Evolutionary conservation across 1,140 invertebrate genomes (phyloP), one percentile per base, ranked within the genome.

Genomic region (Halyomorpha halys): DNA sequence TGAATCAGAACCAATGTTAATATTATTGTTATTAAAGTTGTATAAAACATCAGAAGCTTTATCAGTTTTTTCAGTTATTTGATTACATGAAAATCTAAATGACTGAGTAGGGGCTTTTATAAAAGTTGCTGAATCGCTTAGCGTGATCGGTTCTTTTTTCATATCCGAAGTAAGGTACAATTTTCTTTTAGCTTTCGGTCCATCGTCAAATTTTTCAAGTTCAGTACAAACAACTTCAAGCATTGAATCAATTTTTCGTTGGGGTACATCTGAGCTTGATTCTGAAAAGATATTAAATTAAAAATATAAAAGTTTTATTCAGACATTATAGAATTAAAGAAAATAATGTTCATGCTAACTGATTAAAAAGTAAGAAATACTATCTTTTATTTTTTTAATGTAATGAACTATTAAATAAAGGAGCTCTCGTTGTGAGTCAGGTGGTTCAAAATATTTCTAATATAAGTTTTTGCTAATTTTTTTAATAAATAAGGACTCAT

Each of bases 141-240:
- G 4, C 3, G 59, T 25, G 4, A 18, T 18, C 3, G 16, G 14
- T 19, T 44, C 30, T 18, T 39, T 39, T 5, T 16, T 18, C n/a
- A n/a, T 34, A 23, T 60, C 34, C 25, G 16, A n/a, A 3, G 27
- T 30, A 9, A 44, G n/a, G 34, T 16, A 60, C n/a, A 60, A 23
- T 23, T 23, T 39, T 25, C 39, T 60, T 23, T 60, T 60, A 8
- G 59, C 59, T 23, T 39, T 39, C 8, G 59, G 59, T 9, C 30
- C 59, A 34, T 60, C 59, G 14, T 60, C 39, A 18, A 60, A 23
- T 30, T 44, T 60, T 23, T 60, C 59, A 14, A 60, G 21, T 44
- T 60, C 59, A 44, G 30, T 60, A 44, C 59, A 60, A 34, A 60
- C 59, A 5, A 60, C 30, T 60, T 60, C 59, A n/a, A 60, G 59